Evolutionary conservation across 2,113 vertebrate species (phyloP).

Genomic region (Heterotis niloticus): DNA sequence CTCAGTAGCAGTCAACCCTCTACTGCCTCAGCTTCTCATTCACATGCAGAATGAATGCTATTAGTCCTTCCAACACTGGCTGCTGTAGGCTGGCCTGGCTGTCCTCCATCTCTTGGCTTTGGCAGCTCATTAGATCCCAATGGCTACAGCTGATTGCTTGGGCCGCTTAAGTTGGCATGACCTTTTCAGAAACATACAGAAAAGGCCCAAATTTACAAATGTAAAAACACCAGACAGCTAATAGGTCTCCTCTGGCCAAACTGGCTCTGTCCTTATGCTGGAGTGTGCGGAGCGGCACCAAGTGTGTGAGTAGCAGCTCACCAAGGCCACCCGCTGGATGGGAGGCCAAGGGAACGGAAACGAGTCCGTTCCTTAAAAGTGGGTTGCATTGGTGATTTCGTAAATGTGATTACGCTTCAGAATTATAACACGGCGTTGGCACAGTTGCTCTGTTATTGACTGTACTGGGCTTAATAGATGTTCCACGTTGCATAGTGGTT

Average conservation of each 20-base stretch:
- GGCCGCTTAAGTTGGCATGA: conserved; percentile 26
- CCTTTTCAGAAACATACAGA: conserved; percentile 19
- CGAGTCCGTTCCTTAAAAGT: background rate
- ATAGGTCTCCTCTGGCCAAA: background rate
- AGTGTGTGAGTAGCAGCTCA: background rate
- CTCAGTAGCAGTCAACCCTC: background rate
- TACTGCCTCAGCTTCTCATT: background rate
- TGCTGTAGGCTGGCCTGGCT: conserved; percentile 8
- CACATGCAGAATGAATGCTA: conserved; percentile 4
- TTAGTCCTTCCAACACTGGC: conserved; percentile 1
- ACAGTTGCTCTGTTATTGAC: background rate
- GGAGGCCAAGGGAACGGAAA: background rate
- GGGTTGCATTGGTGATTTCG: background rate
- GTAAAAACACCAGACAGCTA: conserved; percentile 17
- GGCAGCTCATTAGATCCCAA: conserved; percentile 29
- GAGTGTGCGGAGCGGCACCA: background rate
- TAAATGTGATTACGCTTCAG: background rate
- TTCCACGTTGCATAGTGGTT: background rate
- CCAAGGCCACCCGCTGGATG: background rate
- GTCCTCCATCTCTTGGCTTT: conserved; percentile 21
- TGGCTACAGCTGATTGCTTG: conserved; percentile 14
- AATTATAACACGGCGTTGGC: background rate
- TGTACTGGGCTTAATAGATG: background rate
- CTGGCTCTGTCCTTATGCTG: background rate
- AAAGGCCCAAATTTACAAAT: conserved; percentile 14